These are phyloP conservation scores for Sarcoramphus papa DNA, from an alignment of 2,797 vertebrate species.

Conservation along the genomic window DNA sequence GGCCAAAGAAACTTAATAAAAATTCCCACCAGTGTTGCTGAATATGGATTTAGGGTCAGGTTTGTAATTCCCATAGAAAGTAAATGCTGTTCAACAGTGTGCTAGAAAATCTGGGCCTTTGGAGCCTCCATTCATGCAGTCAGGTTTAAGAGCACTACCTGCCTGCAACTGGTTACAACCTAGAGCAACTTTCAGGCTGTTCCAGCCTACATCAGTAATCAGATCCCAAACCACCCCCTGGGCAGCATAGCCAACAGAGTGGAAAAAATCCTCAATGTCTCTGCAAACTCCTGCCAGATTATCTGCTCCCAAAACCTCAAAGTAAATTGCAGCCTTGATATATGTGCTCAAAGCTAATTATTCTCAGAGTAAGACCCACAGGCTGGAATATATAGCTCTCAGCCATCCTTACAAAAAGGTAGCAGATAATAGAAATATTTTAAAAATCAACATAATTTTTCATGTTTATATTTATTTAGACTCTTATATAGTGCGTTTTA, in stretches of 20 bases:
- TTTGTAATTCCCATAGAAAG: background rate
- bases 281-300: background rate
- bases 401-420: background rate
- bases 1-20: background rate
- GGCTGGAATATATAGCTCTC: background rate
- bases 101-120: background rate
- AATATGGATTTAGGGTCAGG: background rate
- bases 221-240: fast-evolving
- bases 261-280: background rate
- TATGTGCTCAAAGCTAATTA: background rate
- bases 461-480: background rate
- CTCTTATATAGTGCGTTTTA: background rate
- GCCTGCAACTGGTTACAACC: background rate
- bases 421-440: background rate
- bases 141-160: background rate
- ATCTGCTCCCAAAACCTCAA: background rate
- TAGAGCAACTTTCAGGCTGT: background rate
- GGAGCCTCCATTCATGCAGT: background rate
- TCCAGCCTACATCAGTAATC: background rate
- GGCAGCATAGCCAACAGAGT: background rate
- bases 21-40: background rate
- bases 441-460: background rate
- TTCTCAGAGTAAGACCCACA: background rate
- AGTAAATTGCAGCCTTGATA: background rate
- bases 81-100: background rate